Conservation (phyloP, 2,113 vertebrate species). For the Lontra canadensis region DNA sequence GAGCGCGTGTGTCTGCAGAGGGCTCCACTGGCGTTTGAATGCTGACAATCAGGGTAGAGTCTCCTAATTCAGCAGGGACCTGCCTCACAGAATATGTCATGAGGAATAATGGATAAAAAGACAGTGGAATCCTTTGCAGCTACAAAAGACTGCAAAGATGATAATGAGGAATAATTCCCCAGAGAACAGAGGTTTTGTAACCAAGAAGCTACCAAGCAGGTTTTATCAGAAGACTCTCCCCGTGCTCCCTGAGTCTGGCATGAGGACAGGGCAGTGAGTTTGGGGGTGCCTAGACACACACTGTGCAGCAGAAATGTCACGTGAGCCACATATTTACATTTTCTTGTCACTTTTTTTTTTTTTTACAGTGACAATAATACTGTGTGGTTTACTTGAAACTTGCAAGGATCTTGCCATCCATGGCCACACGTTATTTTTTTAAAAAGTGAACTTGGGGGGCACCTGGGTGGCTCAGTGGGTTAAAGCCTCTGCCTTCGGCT, state of each 20-base stretch:
- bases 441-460: neutral
- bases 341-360: neutral
- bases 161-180: neutral
- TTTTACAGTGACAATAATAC: neutral
- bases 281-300: neutral
- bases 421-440: neutral
- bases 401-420: neutral
- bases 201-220: neutral
- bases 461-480: too few relatives aligned
- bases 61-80: neutral
- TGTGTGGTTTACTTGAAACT: neutral
- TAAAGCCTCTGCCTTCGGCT: too few relatives aligned
- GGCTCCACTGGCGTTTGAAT: neutral
- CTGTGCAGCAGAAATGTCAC: neutral
- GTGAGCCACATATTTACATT: neutral
- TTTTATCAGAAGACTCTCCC: neutral
- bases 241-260: neutral
- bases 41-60: neutral
- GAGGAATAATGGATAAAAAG: constrained; percentile 24
- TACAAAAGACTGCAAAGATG: constrained; percentile 37
- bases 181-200: neutral
- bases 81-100: neutral
- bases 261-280: neutral
- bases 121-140: constrained; percentile 25
- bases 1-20: neutral